Evolutionary conservation across 2,888 invertebrate genomes (phyloP).

Genomic region (Lypha dubia): DNA sequence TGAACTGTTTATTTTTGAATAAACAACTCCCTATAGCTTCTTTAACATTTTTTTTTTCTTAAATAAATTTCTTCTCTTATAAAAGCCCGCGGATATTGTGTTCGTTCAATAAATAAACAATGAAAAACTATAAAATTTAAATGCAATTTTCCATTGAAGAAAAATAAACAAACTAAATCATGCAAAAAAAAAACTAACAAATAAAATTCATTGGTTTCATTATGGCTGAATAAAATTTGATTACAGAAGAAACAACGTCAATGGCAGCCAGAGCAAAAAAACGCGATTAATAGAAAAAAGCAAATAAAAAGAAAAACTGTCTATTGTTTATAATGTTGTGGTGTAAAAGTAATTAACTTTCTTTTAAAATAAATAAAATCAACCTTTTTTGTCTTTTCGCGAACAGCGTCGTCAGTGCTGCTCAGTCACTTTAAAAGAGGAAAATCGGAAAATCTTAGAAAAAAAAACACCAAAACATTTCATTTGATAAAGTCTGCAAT

Average conservation of each 20-base stretch:
- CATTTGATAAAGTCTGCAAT: conserved; percentile 58
- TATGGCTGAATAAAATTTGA: conserved; percentile 56
- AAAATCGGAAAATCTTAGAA: conserved; percentile 26
- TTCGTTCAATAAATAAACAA: conserved; percentile 38
- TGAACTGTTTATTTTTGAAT: no score
- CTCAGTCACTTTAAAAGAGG: not conserved
- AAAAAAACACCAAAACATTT: conserved; percentile 42
- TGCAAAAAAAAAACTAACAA: conserved; percentile 19
- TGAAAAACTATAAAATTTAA: conserved; percentile 51
- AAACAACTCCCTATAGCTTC: no score
- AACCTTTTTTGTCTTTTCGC: conserved; percentile 63
- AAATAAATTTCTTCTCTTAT: not conserved
- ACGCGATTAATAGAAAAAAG: conserved; percentile 38
- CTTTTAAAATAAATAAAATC: conserved; percentile 69
- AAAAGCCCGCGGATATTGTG: conserved; percentile 5
- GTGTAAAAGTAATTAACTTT: conserved; percentile 70
- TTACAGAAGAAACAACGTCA: conserved; percentile 50
- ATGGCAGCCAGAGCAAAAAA: not conserved
- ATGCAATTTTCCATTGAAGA: conserved; percentile 41
- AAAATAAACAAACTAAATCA: conserved; percentile 34
- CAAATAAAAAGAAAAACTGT: conserved; percentile 25
- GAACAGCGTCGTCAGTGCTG: conserved; percentile 16
- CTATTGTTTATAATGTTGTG: conserved; percentile 57
- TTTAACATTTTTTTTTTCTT: no score
- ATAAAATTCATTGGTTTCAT: conserved; percentile 53